A percentile compares a stretch with the other conserved stretches of the same genome.
These are phyloP conservation scores for Ormyrus thymus DNA, from an alignment of 2,888 invertebrate genomes.

Conservation along the genomic window DNA sequence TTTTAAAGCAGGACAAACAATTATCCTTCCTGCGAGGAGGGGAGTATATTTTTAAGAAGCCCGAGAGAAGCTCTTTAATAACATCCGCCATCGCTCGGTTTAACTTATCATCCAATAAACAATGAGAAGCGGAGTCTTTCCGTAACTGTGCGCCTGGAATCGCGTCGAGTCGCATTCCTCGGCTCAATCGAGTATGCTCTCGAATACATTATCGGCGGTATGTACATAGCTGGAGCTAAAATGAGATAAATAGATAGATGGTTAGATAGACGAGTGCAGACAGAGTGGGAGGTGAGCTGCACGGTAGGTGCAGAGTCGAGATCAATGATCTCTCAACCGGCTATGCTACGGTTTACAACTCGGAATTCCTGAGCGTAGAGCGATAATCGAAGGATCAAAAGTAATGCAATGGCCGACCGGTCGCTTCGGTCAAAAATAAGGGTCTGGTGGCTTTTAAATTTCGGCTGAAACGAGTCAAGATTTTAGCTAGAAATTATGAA, in stretches of 20 bases:
- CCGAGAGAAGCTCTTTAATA: too few relatives aligned
- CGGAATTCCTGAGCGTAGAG: slow-evolving; percentile 25
- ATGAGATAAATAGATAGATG: background rate
- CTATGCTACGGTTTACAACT: slow-evolving; percentile 28
- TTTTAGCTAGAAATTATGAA: too few relatives aligned
- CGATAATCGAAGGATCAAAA: background rate
- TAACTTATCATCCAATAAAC: too few relatives aligned
- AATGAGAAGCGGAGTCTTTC: background rate
- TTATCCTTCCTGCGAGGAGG: too few relatives aligned
- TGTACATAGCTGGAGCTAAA: slow-evolving; percentile 2
- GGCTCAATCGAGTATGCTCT: background rate
- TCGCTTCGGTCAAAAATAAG: background rate
- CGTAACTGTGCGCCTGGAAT: slow-evolving; percentile 10
- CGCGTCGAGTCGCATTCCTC: background rate
- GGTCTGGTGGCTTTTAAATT: background rate
- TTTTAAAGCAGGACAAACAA: background rate
- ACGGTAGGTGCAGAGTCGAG: background rate
- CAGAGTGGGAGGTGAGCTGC: background rate
- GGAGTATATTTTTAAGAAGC: too few relatives aligned
- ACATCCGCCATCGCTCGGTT: too few relatives aligned
- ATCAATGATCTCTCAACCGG: slow-evolving; percentile 1
- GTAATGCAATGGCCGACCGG: background rate
- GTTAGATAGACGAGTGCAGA: background rate
- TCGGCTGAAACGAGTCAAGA: background rate
- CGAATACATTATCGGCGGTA: slow-evolving; percentile 44